Evolutionary conservation across 2,888 invertebrate genomes (phyloP).

Genomic region (Digitonthophagus gazella): DNA sequence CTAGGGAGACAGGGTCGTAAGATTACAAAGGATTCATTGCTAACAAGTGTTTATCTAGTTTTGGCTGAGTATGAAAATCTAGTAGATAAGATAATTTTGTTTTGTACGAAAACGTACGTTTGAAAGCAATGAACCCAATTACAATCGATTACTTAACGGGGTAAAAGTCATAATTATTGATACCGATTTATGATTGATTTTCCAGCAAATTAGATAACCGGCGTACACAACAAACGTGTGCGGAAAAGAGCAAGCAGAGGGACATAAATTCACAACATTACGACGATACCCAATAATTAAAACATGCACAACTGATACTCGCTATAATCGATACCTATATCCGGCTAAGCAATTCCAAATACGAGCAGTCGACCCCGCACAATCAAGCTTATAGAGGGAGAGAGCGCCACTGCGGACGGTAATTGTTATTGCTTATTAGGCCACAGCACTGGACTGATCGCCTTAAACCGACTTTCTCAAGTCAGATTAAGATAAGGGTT

Average conservation of each 20-base stretch:
- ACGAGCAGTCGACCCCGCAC: neutral
- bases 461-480: constrained; percentile 27
- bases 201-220: neutral
- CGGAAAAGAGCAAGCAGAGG: neutral
- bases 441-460: constrained; percentile 14
- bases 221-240: neutral
- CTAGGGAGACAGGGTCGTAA: neutral
- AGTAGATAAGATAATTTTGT: no score
- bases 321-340: neutral
- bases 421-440: neutral
- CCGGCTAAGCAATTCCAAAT: neutral
- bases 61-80: neutral
- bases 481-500: constrained; percentile 36
- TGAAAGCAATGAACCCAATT: no score
- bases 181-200: neutral
- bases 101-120: no score
- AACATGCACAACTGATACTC: neutral
- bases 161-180: no score
- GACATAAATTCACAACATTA: neutral
- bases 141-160: no score
- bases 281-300: neutral
- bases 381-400: neutral
- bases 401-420: neutral
- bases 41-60: neutral
- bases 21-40: neutral